Evolutionary conservation across 1,140 invertebrate genomes (phyloP).

Genomic region (Brachionus plicatilis): DNA sequence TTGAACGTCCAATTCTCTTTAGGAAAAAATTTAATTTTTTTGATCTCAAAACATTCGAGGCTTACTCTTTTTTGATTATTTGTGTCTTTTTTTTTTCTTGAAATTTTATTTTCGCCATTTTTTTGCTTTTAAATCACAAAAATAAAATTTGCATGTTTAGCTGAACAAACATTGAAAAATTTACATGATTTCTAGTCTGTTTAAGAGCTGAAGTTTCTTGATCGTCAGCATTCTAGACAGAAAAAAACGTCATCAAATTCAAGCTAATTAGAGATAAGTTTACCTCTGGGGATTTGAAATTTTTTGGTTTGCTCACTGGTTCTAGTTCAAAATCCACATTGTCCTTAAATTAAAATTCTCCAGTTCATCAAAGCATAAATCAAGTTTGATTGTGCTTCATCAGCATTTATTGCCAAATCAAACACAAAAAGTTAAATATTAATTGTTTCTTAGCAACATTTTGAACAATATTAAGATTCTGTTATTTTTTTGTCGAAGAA

Average conservation of each 20-base stretch:
- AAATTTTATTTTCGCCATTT: neutral
- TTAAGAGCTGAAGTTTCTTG: neutral
- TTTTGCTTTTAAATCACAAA: neutral
- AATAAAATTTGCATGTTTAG: neutral
- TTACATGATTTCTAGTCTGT: neutral
- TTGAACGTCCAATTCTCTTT: neutral
- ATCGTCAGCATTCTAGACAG: neutral
- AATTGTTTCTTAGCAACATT: conserved; percentile 32
- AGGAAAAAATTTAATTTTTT: neutral
- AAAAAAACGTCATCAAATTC: neutral
- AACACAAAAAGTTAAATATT: neutral
- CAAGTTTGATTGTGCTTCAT: neutral
- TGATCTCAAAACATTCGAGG: neutral
- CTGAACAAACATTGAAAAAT: neutral
- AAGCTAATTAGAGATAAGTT: neutral
- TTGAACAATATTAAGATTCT: neutral
- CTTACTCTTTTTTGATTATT: neutral
- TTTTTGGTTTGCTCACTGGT: neutral
- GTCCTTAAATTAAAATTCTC: neutral
- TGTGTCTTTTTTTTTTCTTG: neutral
- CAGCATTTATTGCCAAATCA: neutral
- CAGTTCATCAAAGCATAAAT: neutral
- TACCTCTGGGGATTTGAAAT: neutral
- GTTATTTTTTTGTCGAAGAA: neutral
- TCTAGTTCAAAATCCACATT: neutral